These are phyloP conservation scores for Spisula solida DNA, from an alignment of 2,888 invertebrate genomes.

Conservation along the genomic window DNA sequence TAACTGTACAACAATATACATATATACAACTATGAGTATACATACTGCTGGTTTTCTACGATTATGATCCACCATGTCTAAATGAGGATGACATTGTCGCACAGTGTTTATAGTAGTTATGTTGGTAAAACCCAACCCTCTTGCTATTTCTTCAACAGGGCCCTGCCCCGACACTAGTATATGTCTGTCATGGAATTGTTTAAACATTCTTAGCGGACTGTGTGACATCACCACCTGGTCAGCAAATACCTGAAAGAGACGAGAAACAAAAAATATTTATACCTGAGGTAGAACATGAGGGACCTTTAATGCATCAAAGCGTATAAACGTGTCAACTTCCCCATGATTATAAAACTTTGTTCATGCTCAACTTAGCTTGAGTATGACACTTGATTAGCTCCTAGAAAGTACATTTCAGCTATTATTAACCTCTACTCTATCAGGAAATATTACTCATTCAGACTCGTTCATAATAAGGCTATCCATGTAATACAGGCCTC, in stretches of 20 bases:
- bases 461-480: no score
- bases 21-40: constrained; percentile 13
- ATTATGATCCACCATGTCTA: constrained; percentile 90
- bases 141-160: constrained; percentile 89
- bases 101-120: constrained; percentile 90
- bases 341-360: no score
- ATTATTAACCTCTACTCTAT: no score
- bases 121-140: constrained; percentile 90
- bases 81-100: constrained; percentile 89
- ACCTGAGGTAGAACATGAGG: no score
- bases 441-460: no score
- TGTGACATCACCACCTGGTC: constrained; percentile 91
- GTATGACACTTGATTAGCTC: no score
- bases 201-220: constrained; percentile 90
- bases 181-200: constrained; percentile 90
- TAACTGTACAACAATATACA: no score
- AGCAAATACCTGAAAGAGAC: constrained; percentile 87
- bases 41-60: constrained; percentile 87
- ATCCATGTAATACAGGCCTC: no score
- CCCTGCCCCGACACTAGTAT: constrained; percentile 90
- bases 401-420: no score
- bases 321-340: no score
- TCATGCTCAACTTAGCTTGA: no score
- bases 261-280: neutral
- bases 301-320: no score